phyloP scores from a whole-genome alignment of 2,888 invertebrate species.

The Dicyrtoma fusca region DNA sequence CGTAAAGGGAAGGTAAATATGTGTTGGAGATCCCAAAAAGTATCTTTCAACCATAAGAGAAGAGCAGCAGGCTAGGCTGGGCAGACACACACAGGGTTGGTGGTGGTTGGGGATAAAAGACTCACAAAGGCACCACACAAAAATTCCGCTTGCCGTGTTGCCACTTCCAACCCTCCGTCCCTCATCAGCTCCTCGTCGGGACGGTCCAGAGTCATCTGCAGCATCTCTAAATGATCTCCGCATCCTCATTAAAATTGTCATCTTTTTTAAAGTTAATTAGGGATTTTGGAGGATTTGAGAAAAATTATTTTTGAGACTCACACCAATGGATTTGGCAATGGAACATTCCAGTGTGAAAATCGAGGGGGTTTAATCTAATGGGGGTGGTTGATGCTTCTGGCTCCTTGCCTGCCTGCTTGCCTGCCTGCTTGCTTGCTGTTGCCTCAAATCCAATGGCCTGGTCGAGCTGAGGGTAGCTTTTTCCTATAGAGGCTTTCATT shows the following conservation, averaged over 20 bases:
- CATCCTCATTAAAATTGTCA: no score
- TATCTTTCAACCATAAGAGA: no score
- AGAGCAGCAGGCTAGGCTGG: background rate
- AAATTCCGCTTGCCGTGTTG: conserved; percentile 49
- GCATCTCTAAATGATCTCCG: no score
- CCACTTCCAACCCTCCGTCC: conserved; percentile 20
- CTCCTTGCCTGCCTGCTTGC: conserved; percentile 28
- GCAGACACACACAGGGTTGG: background rate
- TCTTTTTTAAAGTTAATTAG: no score
- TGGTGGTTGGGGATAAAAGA: conserved; percentile 22
- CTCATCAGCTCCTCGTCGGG: background rate
- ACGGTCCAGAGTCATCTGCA: no score
- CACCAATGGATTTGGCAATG: conserved; percentile 32
- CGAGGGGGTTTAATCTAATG: conserved; percentile 42
- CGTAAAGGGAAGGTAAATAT: no score
- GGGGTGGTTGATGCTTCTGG: conserved; percentile 35
- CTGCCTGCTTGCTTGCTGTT: background rate
- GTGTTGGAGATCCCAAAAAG: no score
- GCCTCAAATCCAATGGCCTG: background rate
- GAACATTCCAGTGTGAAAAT: conserved; percentile 45
- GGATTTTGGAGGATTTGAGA: no score
- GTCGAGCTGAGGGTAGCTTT: no score
- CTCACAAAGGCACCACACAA: conserved; percentile 37
- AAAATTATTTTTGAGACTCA: no score
- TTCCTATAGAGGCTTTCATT: no score